phyloP scores from a whole-genome alignment of 2,113 vertebrate genomes.

The Aspidoscelis tigris region DNA sequence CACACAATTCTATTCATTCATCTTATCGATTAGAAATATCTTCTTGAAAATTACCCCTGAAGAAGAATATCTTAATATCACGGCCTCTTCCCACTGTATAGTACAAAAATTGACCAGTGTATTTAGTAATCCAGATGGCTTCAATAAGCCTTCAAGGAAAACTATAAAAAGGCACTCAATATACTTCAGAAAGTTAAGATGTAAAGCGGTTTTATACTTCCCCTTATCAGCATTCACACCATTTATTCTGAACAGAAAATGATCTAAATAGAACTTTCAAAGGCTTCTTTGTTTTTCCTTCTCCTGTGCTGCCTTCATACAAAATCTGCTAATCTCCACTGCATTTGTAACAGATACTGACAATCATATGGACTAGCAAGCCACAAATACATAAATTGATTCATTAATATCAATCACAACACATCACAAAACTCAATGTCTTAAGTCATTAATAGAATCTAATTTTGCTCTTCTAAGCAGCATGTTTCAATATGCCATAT shows the following conservation, averaged over 20 bases:
- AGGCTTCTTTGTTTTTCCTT: constrained; percentile 1
- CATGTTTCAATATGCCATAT: too few species aligned
- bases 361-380: constrained; percentile 25
- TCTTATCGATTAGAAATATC: constrained; percentile 35
- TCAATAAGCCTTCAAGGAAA: constrained; percentile 21
- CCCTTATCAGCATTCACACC: constrained; percentile 4
- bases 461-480: too few species aligned
- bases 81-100: fast-evolving
- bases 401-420: too few species aligned
- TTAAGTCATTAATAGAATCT: too few species aligned
- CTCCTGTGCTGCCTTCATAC: constrained; percentile 9
- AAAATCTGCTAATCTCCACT: constrained; percentile 20
- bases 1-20: constrained; percentile 32
- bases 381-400: constrained; percentile 9
- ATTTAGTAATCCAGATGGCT: constrained; percentile 11
- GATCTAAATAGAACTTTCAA: constrained; percentile 18
- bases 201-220: constrained; percentile 13
- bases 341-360: background rate
- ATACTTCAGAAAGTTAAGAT: constrained; percentile 22
- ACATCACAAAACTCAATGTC: too few species aligned
- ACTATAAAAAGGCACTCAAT: background rate
- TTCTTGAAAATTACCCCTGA: background rate
- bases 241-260: constrained; percentile 23
- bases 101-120: background rate
- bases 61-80: constrained; percentile 14